A percentile compares a stretch with the other conserved stretches of the same genome.
Conservation (phyloP, 2,888 invertebrate genomes). For the Yponomeuta malinellus region DNA sequence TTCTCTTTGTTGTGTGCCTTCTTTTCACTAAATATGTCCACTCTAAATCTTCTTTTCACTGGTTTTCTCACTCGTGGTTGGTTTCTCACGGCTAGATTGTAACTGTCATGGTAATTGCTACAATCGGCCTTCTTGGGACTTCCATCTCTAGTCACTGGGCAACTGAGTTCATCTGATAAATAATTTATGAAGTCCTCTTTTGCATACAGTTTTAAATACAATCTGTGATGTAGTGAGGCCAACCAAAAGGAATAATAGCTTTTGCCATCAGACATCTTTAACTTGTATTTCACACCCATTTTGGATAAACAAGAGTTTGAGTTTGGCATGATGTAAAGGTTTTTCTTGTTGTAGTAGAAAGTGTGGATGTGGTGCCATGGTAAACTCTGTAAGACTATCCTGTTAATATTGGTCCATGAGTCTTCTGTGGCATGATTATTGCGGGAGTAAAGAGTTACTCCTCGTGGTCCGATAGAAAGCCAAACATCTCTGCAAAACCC, state of each 20-base stretch:
- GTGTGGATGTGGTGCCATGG: conserved; percentile 86
- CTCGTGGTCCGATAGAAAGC: conserved; percentile 79
- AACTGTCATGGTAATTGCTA: conserved; percentile 70
- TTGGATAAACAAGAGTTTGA: conserved; percentile 73
- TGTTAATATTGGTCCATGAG: conserved; percentile 43
- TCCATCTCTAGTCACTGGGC: conserved; percentile 57
- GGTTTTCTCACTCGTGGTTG: conserved; percentile 55
- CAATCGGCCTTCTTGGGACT: conserved; percentile 49
- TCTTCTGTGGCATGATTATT: conserved; percentile 51
- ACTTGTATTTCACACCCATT: conserved; percentile 80
- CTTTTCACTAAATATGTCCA: conserved; percentile 65
- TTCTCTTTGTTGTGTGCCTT: conserved; percentile 82
- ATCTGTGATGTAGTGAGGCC: conserved; percentile 85
- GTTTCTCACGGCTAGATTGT: conserved; percentile 68
- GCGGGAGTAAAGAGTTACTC: conserved; percentile 78
- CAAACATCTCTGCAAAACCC: conserved; percentile 77
- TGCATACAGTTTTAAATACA: conserved; percentile 82
- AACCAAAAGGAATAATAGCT: conserved; percentile 86
- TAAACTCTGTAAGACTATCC: conserved; percentile 66
- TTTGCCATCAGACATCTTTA: conserved; percentile 84
- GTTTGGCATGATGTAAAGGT: conserved; percentile 77
- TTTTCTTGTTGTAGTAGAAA: conserved; percentile 84
- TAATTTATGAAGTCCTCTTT: conserved; percentile 81
- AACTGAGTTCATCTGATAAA: conserved; percentile 77
- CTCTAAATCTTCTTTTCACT: conserved; percentile 69